Percentiles rank a stretch among this genome's conserved stretches.
phyloP scores from a whole-genome alignment of 2,888 invertebrate species.

The Epistrophe grossulariae region DNA sequence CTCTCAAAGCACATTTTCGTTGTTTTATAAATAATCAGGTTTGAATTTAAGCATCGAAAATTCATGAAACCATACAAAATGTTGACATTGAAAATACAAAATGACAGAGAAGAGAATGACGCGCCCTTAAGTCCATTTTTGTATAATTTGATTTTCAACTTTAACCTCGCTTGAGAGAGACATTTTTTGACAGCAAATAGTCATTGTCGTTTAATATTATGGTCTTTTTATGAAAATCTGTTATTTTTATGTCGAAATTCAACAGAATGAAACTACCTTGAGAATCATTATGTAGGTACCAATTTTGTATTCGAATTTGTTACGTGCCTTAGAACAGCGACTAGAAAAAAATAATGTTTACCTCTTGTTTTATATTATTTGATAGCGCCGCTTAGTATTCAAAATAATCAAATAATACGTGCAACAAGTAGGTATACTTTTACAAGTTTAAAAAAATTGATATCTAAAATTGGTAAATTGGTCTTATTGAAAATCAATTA shows the following conservation, averaged over 20 bases:
- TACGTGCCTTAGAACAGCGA: no score
- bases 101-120: conserved; percentile 23
- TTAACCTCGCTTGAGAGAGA: conserved; percentile 41
- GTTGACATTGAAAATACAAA: conserved; percentile 14
- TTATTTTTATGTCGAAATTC: neutral
- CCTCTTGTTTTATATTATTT: no score
- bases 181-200: conserved; percentile 1
- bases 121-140: conserved; percentile 13
- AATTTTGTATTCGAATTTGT: no score
- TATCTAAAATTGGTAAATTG: no score
- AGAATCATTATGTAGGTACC: no score
- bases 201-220: neutral
- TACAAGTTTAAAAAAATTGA: no score
- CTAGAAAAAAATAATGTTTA: no score
- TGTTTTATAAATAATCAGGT: neutral
- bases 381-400: no score
- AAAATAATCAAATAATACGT: no score
- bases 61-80: conserved; percentile 21
- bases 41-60: conserved; percentile 4
- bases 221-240: neutral
- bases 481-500: no score
- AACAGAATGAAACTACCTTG: neutral
- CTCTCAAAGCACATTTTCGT: neutral
- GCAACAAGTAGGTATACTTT: no score
- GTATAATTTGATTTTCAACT: conserved; percentile 31